phyloP scores from a whole-genome alignment of 2,888 invertebrate species.

The Tenthredo notha region DNA sequence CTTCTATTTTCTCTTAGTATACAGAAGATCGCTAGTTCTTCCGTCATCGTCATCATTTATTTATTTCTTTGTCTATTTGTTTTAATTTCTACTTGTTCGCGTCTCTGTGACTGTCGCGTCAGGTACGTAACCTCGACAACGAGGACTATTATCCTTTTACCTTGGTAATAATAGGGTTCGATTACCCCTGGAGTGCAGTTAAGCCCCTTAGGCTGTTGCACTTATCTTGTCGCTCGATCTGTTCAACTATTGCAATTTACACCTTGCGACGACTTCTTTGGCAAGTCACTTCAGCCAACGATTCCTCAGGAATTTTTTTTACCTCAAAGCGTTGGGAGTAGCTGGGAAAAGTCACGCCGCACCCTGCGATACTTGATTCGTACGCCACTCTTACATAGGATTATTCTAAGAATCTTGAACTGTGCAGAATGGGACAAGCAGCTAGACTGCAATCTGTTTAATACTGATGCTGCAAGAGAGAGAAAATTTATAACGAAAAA shows the following conservation, averaged over 20 bases:
- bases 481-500: neutral
- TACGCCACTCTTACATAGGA: neutral
- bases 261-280: constrained; percentile 43
- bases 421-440: neutral
- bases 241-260: constrained; percentile 38
- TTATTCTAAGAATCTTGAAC: constrained; percentile 33
- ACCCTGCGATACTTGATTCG: neutral
- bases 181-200: constrained; percentile 15
- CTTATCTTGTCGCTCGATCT: constrained; percentile 37
- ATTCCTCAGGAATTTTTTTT: constrained; percentile 17
- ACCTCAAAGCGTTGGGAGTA: neutral
- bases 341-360: constrained; percentile 38
- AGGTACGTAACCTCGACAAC: neutral
- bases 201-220: constrained; percentile 5
- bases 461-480: neutral
- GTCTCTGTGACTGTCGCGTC: neutral
- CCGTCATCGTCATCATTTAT: neutral
- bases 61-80: neutral
- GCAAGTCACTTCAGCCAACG: neutral
- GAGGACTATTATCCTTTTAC: constrained; percentile 15
- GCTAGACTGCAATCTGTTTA: neutral
- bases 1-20: neutral
- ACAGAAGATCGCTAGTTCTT: neutral
- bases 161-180: constrained; percentile 34
- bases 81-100: neutral